These are phyloP conservation scores for Okapia johnstoni DNA, from an alignment of 2,113 vertebrate species.

Conservation along the genomic window DNA sequence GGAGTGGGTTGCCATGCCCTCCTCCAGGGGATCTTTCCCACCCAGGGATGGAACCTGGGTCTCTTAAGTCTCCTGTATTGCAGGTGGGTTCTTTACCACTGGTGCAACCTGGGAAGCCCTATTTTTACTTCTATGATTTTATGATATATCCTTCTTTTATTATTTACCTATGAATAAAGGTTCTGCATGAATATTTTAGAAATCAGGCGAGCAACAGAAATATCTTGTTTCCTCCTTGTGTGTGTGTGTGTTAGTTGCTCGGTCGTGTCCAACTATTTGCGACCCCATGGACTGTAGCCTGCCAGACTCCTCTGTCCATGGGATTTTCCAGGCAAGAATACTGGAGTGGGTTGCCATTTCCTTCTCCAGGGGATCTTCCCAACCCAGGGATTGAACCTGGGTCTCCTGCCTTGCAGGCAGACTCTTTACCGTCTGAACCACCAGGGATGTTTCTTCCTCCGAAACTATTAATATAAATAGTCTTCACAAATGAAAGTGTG, in stretches of 20 bases:
- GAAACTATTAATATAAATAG: background rate
- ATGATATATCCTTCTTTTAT: background rate
- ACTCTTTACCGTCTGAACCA: background rate
- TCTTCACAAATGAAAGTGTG: background rate
- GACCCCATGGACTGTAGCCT: background rate
- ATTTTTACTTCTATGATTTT: background rate
- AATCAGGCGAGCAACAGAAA: background rate
- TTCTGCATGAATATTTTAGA: background rate
- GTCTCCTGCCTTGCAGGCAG: background rate
- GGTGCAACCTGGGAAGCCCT: background rate
- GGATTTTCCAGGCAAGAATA: background rate
- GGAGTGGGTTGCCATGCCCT: background rate
- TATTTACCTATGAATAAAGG: background rate
- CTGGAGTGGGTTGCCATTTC: background rate
- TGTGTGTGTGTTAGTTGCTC: rapidly evolving
- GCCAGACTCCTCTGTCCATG: background rate
- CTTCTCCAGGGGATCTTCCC: background rate
- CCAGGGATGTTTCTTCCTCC: background rate
- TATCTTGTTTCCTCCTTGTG: background rate
- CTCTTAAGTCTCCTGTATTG: background rate
- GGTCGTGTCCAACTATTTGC: background rate
- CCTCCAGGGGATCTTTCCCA: background rate
- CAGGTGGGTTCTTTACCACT: background rate
- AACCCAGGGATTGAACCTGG: background rate
- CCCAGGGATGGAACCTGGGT: background rate